Evolutionary conservation across 2,797 vertebrate species (phyloP).

Genomic region (Pangasius larnaudii): DNA sequence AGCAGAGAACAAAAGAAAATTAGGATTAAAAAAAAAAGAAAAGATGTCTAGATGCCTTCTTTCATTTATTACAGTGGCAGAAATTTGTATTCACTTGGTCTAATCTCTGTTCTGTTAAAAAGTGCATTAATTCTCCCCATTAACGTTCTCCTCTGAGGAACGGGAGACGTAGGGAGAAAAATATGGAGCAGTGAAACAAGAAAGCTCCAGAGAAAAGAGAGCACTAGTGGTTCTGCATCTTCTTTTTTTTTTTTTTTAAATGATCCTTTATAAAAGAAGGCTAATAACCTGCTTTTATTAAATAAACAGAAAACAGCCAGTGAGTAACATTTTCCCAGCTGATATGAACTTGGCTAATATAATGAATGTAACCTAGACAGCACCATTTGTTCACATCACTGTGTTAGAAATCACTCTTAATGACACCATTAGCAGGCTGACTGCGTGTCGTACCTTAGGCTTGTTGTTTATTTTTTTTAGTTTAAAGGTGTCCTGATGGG

Average conservation of each 20-base stretch:
- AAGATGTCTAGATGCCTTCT: slow-evolving; percentile 23
- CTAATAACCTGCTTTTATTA: not conserved
- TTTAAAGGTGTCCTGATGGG: slow-evolving; percentile 21
- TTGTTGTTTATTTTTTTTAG: not conserved
- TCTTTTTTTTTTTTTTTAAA: not conserved
- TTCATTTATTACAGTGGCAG: slow-evolving; percentile 37
- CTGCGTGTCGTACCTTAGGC: not conserved
- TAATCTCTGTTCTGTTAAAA: slow-evolving; percentile 39
- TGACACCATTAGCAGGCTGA: not conserved
- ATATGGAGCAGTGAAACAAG: not conserved
- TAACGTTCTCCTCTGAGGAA: slow-evolving; percentile 30
- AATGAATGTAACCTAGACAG: not conserved
- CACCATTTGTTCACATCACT: not conserved
- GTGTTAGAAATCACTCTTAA: slow-evolving; percentile 13
- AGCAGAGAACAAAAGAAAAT: slow-evolving; percentile 28
- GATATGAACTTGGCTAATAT: not conserved
- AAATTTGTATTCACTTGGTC: slow-evolving; percentile 47
- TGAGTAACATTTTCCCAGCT: not conserved
- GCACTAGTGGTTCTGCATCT: not conserved
- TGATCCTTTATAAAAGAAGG: not conserved
- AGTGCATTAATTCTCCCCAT: slow-evolving; percentile 32
- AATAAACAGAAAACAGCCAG: not conserved
- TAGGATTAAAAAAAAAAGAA: not conserved
- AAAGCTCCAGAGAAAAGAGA: not conserved
- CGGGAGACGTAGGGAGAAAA: slow-evolving; percentile 34